A percentile compares a stretch with the other conserved stretches of the same genome.
phyloP scores from a whole-genome alignment of 2,113 vertebrate species.

The Campylomormyrus numenius region DNA sequence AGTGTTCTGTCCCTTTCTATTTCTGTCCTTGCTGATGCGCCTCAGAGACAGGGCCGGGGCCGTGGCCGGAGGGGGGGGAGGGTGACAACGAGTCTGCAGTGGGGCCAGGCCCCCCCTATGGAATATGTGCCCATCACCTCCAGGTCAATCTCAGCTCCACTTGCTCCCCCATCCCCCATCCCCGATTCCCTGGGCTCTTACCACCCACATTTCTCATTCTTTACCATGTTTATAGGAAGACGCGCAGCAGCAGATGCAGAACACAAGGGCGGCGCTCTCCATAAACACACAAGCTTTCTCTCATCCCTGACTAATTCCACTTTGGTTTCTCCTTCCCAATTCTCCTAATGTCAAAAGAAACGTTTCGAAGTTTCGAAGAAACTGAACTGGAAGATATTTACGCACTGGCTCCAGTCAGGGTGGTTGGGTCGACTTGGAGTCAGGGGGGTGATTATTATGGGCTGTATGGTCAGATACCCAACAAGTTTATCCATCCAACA shows the following conservation, averaged over 20 bases:
- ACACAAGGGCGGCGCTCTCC: constrained; percentile 27
- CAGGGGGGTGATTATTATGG: background rate
- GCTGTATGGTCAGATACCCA: background rate
- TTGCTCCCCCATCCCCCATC: background rate
- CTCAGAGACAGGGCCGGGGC: constrained; percentile 20
- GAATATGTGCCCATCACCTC: background rate
- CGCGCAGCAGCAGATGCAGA: constrained; percentile 38
- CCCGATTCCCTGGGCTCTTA: constrained; percentile 12
- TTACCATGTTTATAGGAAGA: constrained; percentile 57
- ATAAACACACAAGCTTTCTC: constrained; percentile 32
- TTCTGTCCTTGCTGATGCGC: constrained; percentile 40
- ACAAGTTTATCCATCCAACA: background rate
- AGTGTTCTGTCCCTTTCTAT: constrained; percentile 63
- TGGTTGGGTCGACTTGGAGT: background rate
- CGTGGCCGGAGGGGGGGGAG: background rate
- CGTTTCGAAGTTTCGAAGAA: background rate
- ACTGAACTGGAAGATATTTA: background rate
- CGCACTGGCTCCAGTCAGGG: background rate
- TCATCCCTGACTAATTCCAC: constrained; percentile 44
- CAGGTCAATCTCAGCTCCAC: background rate
- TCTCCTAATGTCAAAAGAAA: constrained; percentile 17
- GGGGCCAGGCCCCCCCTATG: background rate
- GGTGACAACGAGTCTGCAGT: constrained; percentile 17
- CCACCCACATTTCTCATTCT: constrained; percentile 26
- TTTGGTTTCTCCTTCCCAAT: constrained; percentile 46